Percentiles rank a stretch among this genome's conserved stretches.
These are phyloP conservation scores for Drosophila navojoa DNA, from an alignment of 1,140 invertebrate genomes.

Conservation along the genomic window DNA sequence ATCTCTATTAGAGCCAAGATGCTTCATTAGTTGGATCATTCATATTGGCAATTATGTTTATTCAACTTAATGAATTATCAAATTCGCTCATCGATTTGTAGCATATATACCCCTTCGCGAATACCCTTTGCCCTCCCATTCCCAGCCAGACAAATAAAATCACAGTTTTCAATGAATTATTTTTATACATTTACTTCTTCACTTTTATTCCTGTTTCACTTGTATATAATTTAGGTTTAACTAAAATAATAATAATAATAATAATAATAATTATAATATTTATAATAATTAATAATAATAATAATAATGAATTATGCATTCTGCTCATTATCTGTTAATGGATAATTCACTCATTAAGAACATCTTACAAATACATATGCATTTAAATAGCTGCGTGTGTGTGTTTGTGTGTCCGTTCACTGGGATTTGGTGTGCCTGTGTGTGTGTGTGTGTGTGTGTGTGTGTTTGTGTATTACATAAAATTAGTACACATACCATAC, in stretches of 20 bases:
- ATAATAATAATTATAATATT: conserved; percentile 51
- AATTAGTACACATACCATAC: conserved; percentile 54
- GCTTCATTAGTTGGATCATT: too few relatives aligned
- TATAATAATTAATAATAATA: conserved; percentile 40
- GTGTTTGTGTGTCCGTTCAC: conserved; percentile 34
- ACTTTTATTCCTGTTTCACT: conserved; percentile 50
- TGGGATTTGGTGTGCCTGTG: conserved; percentile 34
- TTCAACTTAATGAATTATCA: too few relatives aligned
- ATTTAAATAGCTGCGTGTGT: conserved; percentile 45
- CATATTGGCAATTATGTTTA: too few relatives aligned
- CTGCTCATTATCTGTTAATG: conserved; percentile 42
- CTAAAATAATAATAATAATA: conserved; percentile 63
- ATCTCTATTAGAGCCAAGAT: too few relatives aligned
- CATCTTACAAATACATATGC: conserved; percentile 65
- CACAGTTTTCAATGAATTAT: neutral
- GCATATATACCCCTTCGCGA: too few relatives aligned
- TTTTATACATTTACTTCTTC: conserved; percentile 54
- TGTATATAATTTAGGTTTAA: conserved; percentile 71
- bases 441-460: conserved; percentile 37
- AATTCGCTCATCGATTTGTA: too few relatives aligned
- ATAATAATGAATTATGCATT: conserved; percentile 40
- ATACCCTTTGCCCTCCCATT: too few relatives aligned
- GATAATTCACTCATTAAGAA: conserved; percentile 68
- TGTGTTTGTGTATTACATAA: conserved; percentile 51
- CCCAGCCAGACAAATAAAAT: conserved; percentile 2